A percentile compares a stretch with the other conserved stretches of the same genome.
These are phyloP conservation scores for Mystacides longicornis DNA, from an alignment of 2,888 invertebrate species.

Conservation along the genomic window DNA sequence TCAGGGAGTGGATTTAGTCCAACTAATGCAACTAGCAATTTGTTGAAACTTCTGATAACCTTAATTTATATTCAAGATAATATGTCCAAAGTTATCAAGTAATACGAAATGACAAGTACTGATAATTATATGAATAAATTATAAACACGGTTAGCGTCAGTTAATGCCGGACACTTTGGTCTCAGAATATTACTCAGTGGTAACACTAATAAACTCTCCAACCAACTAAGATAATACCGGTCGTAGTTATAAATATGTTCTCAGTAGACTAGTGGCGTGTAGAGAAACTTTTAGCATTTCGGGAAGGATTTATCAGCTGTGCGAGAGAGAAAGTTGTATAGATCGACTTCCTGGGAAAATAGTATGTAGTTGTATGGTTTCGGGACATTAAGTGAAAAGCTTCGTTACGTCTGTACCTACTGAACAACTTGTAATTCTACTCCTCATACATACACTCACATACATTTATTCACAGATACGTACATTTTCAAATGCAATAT, in stretches of 20 bases:
- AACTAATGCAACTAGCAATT: too few species aligned
- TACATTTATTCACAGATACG: neutral
- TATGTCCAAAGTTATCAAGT: neutral
- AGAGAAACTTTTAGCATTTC: neutral
- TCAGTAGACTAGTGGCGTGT: neutral
- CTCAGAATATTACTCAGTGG: neutral
- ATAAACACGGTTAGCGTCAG: neutral
- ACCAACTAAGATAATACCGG: neutral
- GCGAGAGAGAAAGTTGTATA: neutral
- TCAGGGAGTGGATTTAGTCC: too few species aligned
- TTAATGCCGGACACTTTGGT: neutral
- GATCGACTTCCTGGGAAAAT: neutral
- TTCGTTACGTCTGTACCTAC: neutral
- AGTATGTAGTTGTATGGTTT: neutral
- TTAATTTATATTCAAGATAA: neutral
- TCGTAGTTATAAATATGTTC: neutral
- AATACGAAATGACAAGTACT: too few species aligned
- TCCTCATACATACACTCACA: too few species aligned
- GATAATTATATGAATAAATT: neutral
- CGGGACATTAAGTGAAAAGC: neutral
- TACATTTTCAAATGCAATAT: neutral
- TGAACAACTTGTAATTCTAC: too few species aligned
- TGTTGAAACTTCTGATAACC: neutral
- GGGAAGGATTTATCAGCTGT: neutral
- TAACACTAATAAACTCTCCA: neutral